Evolutionary conservation across 2,113 vertebrate genomes (phyloP), one percentile per base, ranked within the genome.

Genomic region (Malurus alboscapulatus): DNA sequence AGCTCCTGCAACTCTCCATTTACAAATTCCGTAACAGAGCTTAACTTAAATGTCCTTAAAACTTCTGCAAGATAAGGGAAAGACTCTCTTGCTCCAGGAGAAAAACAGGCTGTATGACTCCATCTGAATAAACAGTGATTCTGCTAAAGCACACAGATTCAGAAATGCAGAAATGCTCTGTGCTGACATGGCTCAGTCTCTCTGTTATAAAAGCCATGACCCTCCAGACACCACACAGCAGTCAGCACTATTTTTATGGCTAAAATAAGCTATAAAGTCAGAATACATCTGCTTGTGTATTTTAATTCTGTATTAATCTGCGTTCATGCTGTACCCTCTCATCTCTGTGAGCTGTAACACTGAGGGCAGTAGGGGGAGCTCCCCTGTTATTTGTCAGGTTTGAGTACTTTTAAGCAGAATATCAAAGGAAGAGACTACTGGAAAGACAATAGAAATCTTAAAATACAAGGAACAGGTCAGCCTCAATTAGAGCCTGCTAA

Each of bases 321-420:
- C 45, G 29, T n/a, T 72, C 5, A 5, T 17, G 8, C 34, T 30
- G 36, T 29, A 58, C 17, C 9, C 18, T 34, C 44, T 66, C 59
- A 90, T 58, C 38, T 15, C 42, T 66, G 42, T 32, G 63, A 90
- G 55, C 59, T 67, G 34, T 34, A 83, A 44, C 74, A 63, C 14
- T 7, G 14, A 62, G 45, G 74, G 72, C 96, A 91, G 91, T 9
- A 97, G 96, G 73, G 96, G 96, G 95, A 95, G 96, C 91, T 95
- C 92, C 81, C 26, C 68, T n/a, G 95, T 85, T 59, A 66, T 44
- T 71, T 71, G 72, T 84, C 74, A 66, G 19, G 13, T 50, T 44
- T 38, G 21, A 24, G 19, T 1, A 55, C 77, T 78, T 66, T 8
- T 14, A 61, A 61, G 47, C 29, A 76, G 62, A 88, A 1, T 18